Evolutionary conservation across 2,888 invertebrate genomes (phyloP).

Genomic region (Micoletzkya japonica): DNA sequence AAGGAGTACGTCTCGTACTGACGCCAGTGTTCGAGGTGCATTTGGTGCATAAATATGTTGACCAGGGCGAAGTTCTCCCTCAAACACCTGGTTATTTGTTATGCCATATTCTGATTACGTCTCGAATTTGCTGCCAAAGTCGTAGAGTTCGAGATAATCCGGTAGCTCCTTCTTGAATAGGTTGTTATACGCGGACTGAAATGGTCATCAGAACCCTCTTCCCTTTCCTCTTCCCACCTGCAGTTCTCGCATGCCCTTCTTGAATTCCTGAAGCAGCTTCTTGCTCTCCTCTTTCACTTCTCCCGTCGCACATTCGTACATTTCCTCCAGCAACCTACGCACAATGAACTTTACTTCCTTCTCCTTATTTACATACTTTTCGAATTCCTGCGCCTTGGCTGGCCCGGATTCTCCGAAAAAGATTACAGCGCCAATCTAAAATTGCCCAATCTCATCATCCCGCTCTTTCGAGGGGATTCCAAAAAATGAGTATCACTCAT

Average conservation of each 20-base stretch:
- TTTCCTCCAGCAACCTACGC: slow-evolving; percentile 47
- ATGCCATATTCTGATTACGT: slow-evolving; percentile 34
- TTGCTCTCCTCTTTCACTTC: slow-evolving; percentile 50
- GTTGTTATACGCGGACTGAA: slow-evolving; percentile 52
- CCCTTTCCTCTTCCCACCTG: slow-evolving; percentile 24
- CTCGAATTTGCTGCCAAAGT: slow-evolving; percentile 60
- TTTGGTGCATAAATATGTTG: slow-evolving; percentile 61
- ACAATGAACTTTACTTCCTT: not conserved
- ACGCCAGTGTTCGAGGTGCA: slow-evolving; percentile 61
- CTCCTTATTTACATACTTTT: slow-evolving; percentile 21
- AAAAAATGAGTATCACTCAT: slow-evolving; percentile 3
- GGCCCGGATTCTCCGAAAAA: slow-evolving; percentile 51
- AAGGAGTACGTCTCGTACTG: slow-evolving; percentile 59
- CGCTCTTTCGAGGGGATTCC: slow-evolving; percentile 24
- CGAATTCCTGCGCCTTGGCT: slow-evolving; percentile 40
- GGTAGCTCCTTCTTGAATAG: slow-evolving; percentile 60
- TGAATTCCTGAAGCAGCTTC: slow-evolving; percentile 46
- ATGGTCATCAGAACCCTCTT: not conserved
- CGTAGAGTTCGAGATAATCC: slow-evolving; percentile 59
- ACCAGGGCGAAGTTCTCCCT: slow-evolving; percentile 63
- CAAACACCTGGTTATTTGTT: too few relatives aligned
- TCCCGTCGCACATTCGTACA: slow-evolving; percentile 50
- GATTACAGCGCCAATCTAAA: slow-evolving; percentile 55
- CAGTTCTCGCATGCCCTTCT: slow-evolving; percentile 47
- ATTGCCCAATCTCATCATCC: not conserved